phyloP scores from a whole-genome alignment of 2,888 invertebrate species.

The Metellina segmentata region DNA sequence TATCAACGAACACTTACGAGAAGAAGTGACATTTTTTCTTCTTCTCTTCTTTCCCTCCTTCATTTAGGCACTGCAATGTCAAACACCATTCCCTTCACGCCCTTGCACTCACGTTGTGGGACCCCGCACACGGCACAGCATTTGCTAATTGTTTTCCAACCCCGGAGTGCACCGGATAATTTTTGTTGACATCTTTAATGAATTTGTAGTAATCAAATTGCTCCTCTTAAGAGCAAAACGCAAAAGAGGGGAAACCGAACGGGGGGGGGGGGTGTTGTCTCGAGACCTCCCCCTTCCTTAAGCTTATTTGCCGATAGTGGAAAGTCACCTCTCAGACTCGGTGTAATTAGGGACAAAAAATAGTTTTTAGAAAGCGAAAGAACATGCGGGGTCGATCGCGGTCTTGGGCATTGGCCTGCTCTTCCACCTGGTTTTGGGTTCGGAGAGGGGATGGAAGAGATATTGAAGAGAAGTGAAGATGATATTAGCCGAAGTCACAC shows the following conservation, averaged over 20 bases:
- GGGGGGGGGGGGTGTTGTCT: neutral
- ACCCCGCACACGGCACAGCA: conserved; percentile 24
- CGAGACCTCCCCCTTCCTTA: neutral
- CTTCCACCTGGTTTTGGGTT: neutral
- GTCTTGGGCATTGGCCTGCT: neutral
- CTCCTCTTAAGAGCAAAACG: conserved; percentile 39
- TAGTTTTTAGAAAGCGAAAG: conserved; percentile 9
- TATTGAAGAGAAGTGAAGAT: conserved; percentile 33
- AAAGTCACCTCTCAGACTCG: conserved; percentile 38
- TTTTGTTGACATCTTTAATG: conserved; percentile 77
- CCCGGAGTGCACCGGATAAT: conserved; percentile 42
- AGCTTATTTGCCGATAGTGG: conserved; percentile 68
- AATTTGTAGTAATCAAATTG: conserved; percentile 77
- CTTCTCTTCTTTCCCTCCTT: conserved; percentile 60
- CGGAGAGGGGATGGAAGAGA: neutral
- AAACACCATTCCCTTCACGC: conserved; percentile 62
- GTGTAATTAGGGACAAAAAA: conserved; percentile 53
- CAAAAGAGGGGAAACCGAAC: conserved; percentile 10
- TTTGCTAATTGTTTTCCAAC: conserved; percentile 72
- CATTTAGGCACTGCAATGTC: conserved; percentile 60
- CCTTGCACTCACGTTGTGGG: conserved; percentile 6
- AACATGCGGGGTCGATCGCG: conserved; percentile 40
- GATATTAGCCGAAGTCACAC: conserved; percentile 42
- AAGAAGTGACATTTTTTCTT: conserved; percentile 19
- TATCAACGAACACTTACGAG: conserved; percentile 38